These are phyloP conservation scores for Sturnira hondurensis DNA, from an alignment of 2,113 vertebrate species.

Conservation along the genomic window DNA sequence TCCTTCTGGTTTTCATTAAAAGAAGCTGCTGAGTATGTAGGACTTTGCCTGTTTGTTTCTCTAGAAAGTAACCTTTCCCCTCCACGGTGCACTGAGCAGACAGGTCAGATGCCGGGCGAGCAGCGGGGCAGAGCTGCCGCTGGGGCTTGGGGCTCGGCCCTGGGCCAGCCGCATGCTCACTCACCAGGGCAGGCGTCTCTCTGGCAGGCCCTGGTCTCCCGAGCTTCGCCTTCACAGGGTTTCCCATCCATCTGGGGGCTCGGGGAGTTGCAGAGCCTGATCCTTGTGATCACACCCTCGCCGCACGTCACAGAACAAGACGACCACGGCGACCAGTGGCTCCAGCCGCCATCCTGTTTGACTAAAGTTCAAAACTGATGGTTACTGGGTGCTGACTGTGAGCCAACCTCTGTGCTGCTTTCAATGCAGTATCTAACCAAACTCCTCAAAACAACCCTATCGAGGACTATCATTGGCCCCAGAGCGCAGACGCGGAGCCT, in stretches of 20 bases:
- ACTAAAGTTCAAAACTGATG: slow-evolving; percentile 80
- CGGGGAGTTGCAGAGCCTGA: slow-evolving; percentile 98
- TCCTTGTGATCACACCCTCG: slow-evolving; percentile 93
- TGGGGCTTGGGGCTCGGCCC: neutral
- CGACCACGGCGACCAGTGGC: slow-evolving; percentile 99
- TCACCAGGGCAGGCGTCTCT: slow-evolving; percentile 93
- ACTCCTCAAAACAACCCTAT: neutral
- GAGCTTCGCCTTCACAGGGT: slow-evolving; percentile 92
- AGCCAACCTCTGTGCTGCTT: neutral
- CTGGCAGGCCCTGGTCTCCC: slow-evolving; percentile 91
- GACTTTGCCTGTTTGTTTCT: slow-evolving; percentile 39
- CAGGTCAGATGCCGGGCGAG: neutral
- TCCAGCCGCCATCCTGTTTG: slow-evolving; percentile 98
- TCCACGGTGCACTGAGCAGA: neutral
- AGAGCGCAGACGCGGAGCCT: neutral
- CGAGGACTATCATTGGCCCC: neutral
- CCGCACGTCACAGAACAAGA: slow-evolving; percentile 97
- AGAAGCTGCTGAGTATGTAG: slow-evolving; percentile 23
- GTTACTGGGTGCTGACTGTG: neutral
- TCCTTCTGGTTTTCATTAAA: slow-evolving; percentile 34
- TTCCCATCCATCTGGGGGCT: slow-evolving; percentile 96
- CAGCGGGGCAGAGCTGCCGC: neutral
- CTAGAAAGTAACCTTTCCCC: neutral
- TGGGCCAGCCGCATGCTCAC: neutral
- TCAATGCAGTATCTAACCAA: neutral